phyloP scores from a whole-genome alignment of 2,113 vertebrate species.

The Campylorhamphus procurvoides region DNA sequence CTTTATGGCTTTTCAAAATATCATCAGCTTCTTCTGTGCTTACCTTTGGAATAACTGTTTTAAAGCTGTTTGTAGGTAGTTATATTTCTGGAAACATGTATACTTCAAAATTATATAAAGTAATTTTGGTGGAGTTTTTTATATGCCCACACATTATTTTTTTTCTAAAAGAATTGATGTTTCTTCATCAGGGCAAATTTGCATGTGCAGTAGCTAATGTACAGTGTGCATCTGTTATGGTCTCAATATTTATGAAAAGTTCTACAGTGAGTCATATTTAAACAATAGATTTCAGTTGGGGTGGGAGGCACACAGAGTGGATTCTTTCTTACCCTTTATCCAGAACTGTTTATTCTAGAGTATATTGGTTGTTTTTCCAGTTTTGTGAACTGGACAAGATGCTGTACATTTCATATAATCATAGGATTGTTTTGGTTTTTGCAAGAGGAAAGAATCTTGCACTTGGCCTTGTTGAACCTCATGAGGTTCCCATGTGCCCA shows the following conservation, averaged over 20 bases:
- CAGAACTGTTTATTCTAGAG: background rate
- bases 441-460: background rate
- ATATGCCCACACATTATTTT: background rate
- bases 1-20: background rate
- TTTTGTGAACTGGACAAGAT: background rate
- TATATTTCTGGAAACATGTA: background rate
- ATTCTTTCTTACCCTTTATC: background rate
- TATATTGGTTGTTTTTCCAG: background rate
- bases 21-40: background rate
- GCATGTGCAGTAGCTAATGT: background rate
- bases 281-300: background rate
- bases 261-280: background rate
- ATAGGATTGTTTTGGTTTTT: background rate
- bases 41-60: background rate
- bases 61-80: background rate
- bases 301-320: background rate
- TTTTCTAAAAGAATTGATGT: background rate
- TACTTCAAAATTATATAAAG: background rate
- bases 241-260: background rate
- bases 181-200: background rate
- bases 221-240: background rate
- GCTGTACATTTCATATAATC: background rate
- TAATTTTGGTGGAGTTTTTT: accelerated
- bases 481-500: background rate
- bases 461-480: background rate